Base-by-base conservation (phyloP, 2,113 vertebrate species). In the Tychaedon coryphoeus region DNA sequence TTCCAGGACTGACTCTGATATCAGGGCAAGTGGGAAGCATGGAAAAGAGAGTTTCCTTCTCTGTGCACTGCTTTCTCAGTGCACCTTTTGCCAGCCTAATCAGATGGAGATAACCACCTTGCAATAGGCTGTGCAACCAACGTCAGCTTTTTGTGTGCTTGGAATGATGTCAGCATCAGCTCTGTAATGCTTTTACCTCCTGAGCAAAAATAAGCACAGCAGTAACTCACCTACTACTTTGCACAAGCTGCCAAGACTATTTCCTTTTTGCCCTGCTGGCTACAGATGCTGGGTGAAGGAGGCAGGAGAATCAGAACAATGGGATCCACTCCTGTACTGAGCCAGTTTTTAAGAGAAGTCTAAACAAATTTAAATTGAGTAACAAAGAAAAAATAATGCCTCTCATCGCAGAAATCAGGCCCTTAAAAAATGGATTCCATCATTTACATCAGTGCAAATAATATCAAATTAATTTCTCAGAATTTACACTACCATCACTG, bases 61-160 rank as follows among this genome's bases (percentile, higher is more conserved):
- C 42, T 70, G 31, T 74, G 60, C 18, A 23, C 74, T 80, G 70
- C 62, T 83, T 90, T 78, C 43, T 33, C 86, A 73, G 38, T 13
- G 28, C 4, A 24, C 6, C 0, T 67, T 93, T 91, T 61, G 56
- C 84, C 74, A 92, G 78, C 69, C 92, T 96, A 95, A 96, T 95
- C 95, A 95, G 89, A 93, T 91, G 89, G 51, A 96, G 95, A 96
- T 93, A 96, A 96, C 92, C 94, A 95, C 87, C 92, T 95, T 95
- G 95, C 90, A 51, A 77, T 38, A 64, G 12, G 60, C 45, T 38
- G 62, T 42, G 56, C n/a, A 72, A 75, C 91, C 85, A 77, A 96
- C 51, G 60, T 82, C 92, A 96, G 91, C 81, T 96, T 96, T 92
- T 88, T 95, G 90, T 85, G 67, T 48, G 56, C 67, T 95, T 77